Evolutionary conservation across 35 echinoderm and acorn worm genomes (phyloP).

Genomic region (Hemicentrotus pulcherrimus): DNA sequence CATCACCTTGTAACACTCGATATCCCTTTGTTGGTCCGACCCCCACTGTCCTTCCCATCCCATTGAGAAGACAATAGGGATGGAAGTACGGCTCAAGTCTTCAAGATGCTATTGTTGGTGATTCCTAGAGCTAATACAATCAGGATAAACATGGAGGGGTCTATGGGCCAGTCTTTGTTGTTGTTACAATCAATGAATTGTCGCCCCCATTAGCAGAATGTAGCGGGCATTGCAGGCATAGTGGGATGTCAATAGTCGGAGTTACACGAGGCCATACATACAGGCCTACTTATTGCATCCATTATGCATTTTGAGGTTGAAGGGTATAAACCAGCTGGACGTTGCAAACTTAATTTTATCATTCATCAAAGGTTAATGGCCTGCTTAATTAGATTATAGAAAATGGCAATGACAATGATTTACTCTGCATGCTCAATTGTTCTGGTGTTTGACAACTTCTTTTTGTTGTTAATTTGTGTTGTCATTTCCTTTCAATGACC

Average conservation of each 20-base stretch:
- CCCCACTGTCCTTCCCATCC: not conserved
- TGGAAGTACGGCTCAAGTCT: not conserved
- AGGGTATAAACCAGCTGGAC: not conserved
- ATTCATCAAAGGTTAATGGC: not conserved
- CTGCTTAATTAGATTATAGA: not conserved
- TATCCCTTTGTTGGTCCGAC: not conserved
- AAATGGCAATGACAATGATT: not conserved
- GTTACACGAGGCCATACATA: no score
- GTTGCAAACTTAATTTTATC: not conserved
- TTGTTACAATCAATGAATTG: constrained; percentile 35
- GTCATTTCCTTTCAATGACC: not conserved
- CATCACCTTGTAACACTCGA: not conserved
- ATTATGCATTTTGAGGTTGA: not conserved
- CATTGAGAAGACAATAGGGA: not conserved
- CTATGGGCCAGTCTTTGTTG: not conserved
- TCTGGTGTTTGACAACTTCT: not conserved
- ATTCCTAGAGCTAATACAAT: not conserved
- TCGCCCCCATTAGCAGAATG: not conserved
- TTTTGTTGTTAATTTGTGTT: not conserved
- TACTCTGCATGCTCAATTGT: not conserved
- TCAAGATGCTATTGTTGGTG: not conserved
- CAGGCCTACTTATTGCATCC: no score
- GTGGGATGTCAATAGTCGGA: not conserved
- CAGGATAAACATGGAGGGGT: not conserved
- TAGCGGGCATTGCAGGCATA: not conserved